Evolutionary conservation across 2,888 invertebrate genomes (phyloP), one percentile per base, ranked within the genome.

Genomic region (Noctua janthina): DNA sequence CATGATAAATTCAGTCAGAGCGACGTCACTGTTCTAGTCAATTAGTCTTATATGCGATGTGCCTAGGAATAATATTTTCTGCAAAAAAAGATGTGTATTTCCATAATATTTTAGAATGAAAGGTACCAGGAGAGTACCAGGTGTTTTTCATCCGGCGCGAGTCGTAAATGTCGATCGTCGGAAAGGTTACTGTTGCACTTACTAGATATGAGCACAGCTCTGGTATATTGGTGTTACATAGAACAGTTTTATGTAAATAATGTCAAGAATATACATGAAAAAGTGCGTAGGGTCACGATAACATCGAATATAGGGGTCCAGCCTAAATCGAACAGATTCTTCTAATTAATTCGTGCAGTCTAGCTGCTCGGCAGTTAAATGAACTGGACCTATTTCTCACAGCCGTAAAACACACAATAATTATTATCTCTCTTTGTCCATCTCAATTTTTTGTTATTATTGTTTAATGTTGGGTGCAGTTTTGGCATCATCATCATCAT

Each of bases 121-220:
- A 74, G 73, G 46, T 74, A 71, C 35, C 49, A 74, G 70, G 64
- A 23, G 59, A 7, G 83, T 49, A 62, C 13, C 87, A 87, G 87
- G 85, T 85, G 85, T 85, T 85, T 87, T 87, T 81, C 87, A 87
- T 87, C 79, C 81, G 67, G 64, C 81, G 49, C 71, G n/a, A 29
- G 81, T 85, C 85, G 81, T 85, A 85, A 85, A 87, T 80, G 85
- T 84, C 87, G 74, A 85, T 85, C 87, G 71, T 67, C 23, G 67
- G 56, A 59, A 85, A 72, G 76, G 81, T 80, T 87, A 85, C 87
- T 46, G 68, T 70, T 85, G 81, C 85, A 84, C 75, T 87, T 83
- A 83, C 85, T 67, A 67, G 67, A 78, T 78, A 78, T 68, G 62
- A 66, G 64, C 49, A 29, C 5, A 79, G 39, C 35, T 67, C 43